Conservation (phyloP, 30 jellyfish, hydroid and myxozoan genomes). For the Sanderia malayensis region DNA sequence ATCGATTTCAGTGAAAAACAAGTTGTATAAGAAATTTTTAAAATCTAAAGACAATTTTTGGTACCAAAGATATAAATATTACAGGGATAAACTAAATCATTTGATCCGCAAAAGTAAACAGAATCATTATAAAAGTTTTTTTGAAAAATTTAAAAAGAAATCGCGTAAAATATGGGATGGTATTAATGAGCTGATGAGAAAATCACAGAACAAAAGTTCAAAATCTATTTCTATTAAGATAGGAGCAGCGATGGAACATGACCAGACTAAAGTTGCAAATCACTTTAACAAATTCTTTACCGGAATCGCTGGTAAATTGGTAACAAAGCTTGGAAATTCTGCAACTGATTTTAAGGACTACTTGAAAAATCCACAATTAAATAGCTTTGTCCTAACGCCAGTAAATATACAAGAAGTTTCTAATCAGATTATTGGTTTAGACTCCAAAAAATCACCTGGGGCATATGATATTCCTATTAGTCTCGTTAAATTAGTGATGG, state of each 20-base stretch:
- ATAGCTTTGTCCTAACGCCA: neutral
- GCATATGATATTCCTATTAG: conserved; percentile 2
- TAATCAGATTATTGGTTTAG: neutral
- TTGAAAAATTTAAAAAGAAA: neutral
- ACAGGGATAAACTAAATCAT: neutral
- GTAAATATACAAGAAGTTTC: neutral
- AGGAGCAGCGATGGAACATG: neutral
- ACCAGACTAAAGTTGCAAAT: conserved; percentile 46
- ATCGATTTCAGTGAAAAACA: neutral
- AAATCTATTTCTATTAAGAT: neutral
- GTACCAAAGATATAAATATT: neutral
- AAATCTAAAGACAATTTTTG: neutral
- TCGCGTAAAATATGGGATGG: neutral
- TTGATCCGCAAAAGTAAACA: neutral
- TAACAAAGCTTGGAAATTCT: neutral
- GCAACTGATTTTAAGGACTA: neutral
- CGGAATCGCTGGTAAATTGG: conserved; percentile 11
- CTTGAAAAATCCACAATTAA: conserved; percentile 6
- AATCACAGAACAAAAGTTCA: neutral
- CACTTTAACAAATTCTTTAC: conserved; percentile 31
- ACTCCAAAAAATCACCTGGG: conserved; percentile 5
- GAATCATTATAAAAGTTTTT: no score
- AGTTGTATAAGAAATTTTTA: neutral
- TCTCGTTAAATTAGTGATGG: conserved; percentile 1
- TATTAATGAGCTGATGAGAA: neutral